These are phyloP conservation scores for Vireo griseus DNA, from an alignment of 2,797 vertebrate species.

Conservation along the genomic window DNA sequence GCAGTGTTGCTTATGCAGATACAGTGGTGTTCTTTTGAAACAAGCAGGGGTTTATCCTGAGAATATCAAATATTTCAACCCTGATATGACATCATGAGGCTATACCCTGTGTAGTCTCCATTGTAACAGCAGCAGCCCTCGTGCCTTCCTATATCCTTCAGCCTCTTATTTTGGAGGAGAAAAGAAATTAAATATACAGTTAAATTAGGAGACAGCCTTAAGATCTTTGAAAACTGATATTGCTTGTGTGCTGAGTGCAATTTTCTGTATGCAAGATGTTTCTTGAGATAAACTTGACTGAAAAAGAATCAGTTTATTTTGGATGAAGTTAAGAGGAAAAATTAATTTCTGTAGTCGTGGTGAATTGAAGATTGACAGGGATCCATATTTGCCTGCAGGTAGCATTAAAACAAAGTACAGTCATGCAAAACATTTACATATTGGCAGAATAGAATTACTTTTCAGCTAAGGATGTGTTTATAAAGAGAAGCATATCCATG, in stretches of 20 bases:
- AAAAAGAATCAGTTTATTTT: background rate
- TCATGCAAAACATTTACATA: background rate
- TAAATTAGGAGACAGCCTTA: background rate
- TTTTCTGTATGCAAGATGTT: background rate
- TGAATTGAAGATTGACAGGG: background rate
- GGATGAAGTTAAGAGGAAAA: background rate
- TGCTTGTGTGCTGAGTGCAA: background rate
- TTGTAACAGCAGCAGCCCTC: background rate
- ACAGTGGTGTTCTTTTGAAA: background rate
- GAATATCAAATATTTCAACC: background rate
- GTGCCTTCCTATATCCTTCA: background rate
- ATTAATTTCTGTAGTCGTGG: background rate
- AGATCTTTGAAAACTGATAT: background rate
- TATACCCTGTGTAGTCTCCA: background rate
- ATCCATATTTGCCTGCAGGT: conserved; percentile 31
- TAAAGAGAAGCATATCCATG: background rate
- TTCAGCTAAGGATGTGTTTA: background rate
- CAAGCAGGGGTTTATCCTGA: background rate
- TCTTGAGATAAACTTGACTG: background rate
- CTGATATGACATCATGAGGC: background rate
- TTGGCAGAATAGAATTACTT: background rate
- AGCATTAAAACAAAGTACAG: background rate
- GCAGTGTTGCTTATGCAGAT: background rate
- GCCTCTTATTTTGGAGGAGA: background rate
- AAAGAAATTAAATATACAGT: background rate